A percentile compares a stretch with the other conserved stretches of the same genome.
Evolutionary conservation across 2,888 invertebrate genomes (phyloP).

Genomic region (Harpagoxenus sublaevis): DNA sequence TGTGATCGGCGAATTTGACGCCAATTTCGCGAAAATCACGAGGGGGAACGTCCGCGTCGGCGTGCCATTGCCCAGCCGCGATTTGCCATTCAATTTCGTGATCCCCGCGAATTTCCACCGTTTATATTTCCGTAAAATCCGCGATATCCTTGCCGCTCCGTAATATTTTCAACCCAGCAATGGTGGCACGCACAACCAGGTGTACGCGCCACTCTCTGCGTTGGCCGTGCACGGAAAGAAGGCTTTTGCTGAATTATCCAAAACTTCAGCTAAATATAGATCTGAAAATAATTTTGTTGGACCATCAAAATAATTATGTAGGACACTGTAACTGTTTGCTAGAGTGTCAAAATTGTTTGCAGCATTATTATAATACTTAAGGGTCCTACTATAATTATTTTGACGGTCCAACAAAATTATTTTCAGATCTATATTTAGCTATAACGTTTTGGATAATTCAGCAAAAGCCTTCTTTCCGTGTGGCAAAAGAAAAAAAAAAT

Average conservation of each 20-base stretch:
- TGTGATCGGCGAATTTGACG: conserved; percentile 32
- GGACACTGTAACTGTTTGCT: no score
- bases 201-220: background rate
- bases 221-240: background rate
- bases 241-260: no score
- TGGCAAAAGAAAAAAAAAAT: conserved; percentile 40
- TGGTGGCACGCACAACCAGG: background rate
- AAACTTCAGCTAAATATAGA: no score
- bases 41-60: background rate
- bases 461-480: no score
- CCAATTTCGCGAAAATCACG: conserved; percentile 44
- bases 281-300: no score
- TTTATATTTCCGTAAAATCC: conserved; percentile 49
- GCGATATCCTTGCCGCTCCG: conserved; percentile 27
- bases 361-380: no score
- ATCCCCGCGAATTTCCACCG: conserved; percentile 48
- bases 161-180: conserved; percentile 17
- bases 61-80: conserved; percentile 23
- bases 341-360: no score
- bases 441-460: no score
- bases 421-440: no score
- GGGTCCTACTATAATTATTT: no score
- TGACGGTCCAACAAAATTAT: no score
- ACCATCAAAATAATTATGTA: no score
- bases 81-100: conserved; percentile 47